Percentiles rank a stretch among this genome's conserved stretches.
Conservation (phyloP, 2,797 vertebrate genomes). For the Sebastes steindachneri region DNA sequence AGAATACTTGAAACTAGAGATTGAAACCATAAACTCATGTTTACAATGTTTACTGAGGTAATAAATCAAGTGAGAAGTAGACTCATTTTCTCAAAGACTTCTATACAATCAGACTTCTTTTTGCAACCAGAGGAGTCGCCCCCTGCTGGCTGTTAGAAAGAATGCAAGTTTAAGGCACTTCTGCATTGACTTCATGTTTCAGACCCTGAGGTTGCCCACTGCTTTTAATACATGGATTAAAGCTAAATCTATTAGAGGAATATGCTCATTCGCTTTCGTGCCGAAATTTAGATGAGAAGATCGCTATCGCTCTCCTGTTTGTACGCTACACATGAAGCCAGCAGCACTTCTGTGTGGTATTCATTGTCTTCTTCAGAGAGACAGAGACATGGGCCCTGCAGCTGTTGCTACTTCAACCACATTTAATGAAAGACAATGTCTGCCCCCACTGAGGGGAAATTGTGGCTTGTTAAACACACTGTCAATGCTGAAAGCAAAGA, state of each 20-base stretch:
- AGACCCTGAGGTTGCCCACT: rapidly evolving
- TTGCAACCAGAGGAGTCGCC: too few relatives aligned
- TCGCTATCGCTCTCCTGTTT: background rate
- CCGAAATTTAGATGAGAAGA: background rate
- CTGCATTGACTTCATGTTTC: too few relatives aligned
- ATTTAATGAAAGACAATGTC: conserved; percentile 64
- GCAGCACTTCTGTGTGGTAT: conserved; percentile 32
- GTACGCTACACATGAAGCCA: background rate
- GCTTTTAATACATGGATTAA: background rate
- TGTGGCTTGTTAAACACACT: conserved; percentile 60
- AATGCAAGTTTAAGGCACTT: too few relatives aligned
- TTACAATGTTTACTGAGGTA: too few relatives aligned
- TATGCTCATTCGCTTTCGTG: background rate
- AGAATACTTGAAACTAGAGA: too few relatives aligned
- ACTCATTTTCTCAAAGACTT: too few relatives aligned
- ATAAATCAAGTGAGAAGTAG: too few relatives aligned
- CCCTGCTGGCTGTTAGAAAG: too few relatives aligned
- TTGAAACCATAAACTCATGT: too few relatives aligned
- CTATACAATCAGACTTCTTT: too few relatives aligned
- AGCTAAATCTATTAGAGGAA: background rate
- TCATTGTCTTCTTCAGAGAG: conserved; percentile 39
- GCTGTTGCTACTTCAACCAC: conserved; percentile 68
- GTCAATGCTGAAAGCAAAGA: conserved; percentile 41
- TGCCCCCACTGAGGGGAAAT: conserved; percentile 37
- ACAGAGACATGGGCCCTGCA: conserved; percentile 32